Evolutionary conservation across 2,113 vertebrate genomes (phyloP), one percentile per base, ranked within the genome.

Genomic region (Fulica atra): DNA sequence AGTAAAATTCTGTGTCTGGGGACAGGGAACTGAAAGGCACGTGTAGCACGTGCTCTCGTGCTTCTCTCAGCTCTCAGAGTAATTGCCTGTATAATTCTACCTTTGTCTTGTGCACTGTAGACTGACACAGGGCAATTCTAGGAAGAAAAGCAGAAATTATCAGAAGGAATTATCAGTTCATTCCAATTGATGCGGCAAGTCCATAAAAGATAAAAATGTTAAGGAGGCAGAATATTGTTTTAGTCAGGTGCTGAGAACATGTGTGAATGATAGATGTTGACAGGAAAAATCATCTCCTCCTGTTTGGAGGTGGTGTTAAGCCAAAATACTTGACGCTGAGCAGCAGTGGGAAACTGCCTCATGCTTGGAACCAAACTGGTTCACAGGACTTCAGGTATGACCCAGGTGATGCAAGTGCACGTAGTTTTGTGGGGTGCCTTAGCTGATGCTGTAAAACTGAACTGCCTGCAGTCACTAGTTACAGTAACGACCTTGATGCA

Each of bases 171-270:
- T n/a, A n/a, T n/a, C n/a, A n/a, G 40, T 81, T 88, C 26, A 4
- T 84, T 90, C 48, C 61, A 74, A 42, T 79, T 92, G 72, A 91
- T 92, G 81, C 81, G 73, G 64, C 42, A 84, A 84, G 61, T 81
- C 73, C 65, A 35, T 79, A 56, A 84, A 94, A 95, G 60, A 73
- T 36, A 77, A 89, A 95, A 91, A 69, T 33, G n/a, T 93, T 88
- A 86, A 93, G 54, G 80, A 86, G 69, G 69, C 65, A 93, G 92
- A 88, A 91, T 92, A 91, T 65, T 91, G 80, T 86, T 91, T 76
- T 46, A 91, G 35, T 88, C 60, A 86, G 11, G 20, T 90, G 80
- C 57, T 53, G 81, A 61, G 79, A 93, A 51, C 81, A n/a, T 42
- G 56, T 93, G 69, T 92, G 77, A 94, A 78, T 54, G 69, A 74